Percentiles rank a stretch among this genome's conserved stretches.
Conservation (phyloP, 2,113 vertebrate species). For the Mobula hypostoma region DNA sequence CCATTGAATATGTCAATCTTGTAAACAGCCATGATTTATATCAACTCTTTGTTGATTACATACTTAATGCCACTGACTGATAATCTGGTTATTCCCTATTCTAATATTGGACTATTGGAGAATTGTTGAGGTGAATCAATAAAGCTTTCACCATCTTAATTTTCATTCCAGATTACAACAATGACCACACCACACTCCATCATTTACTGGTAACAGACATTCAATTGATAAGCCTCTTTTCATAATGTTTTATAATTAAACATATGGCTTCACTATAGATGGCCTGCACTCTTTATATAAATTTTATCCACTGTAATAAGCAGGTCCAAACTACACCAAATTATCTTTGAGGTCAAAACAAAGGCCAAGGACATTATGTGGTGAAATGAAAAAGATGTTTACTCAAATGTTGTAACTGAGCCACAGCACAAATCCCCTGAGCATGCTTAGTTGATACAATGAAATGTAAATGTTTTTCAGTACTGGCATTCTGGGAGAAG, state of each 20-base stretch:
- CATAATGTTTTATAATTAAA: background rate
- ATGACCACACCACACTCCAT: background rate
- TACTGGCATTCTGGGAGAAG: background rate
- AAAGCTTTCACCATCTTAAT: constrained; percentile 10
- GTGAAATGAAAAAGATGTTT: constrained; percentile 2
- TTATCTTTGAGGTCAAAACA: constrained; percentile 20
- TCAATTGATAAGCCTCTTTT: background rate
- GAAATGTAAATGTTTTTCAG: constrained; percentile 24
- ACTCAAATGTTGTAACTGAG: background rate
- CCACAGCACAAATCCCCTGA: background rate
- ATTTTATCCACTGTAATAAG: background rate
- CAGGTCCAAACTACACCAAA: background rate
- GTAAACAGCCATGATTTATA: background rate
- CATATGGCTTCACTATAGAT: constrained; percentile 15
- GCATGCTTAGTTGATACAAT: constrained; percentile 22
- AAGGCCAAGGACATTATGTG: background rate
- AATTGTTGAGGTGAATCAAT: constrained; percentile 1
- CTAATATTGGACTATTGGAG: background rate
- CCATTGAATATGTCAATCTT: background rate
- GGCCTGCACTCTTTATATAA: constrained; percentile 8
- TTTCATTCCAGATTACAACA: background rate
- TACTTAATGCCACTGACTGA: background rate
- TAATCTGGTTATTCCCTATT: background rate
- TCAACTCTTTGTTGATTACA: background rate
- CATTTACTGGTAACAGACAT: background rate